These are phyloP conservation scores for Napeogenes inachia DNA, from an alignment of 2,888 invertebrate species.

Conservation along the genomic window DNA sequence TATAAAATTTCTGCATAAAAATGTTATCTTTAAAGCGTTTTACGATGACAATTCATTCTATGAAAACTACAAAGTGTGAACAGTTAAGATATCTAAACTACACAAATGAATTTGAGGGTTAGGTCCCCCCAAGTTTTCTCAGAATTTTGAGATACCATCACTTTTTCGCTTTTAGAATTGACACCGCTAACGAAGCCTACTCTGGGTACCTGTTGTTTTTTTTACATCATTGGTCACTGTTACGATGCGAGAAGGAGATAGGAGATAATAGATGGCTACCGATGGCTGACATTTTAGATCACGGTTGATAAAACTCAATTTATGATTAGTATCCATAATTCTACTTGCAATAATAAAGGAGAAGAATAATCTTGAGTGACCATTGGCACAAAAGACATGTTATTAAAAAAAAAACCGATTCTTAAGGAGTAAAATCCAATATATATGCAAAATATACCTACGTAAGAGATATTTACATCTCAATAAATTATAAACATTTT, in stretches of 20 bases:
- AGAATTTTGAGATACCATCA: constrained; percentile 71
- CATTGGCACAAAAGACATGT: background rate
- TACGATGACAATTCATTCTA: constrained; percentile 65
- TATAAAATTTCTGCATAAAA: constrained; percentile 61
- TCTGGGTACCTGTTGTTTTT: constrained; percentile 63
- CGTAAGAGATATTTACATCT: too few relatives aligned
- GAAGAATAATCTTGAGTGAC: constrained; percentile 9
- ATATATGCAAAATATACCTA: too few relatives aligned
- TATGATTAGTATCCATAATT: constrained; percentile 34
- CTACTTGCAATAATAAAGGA: constrained; percentile 18
- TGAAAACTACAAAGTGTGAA: constrained; percentile 62
- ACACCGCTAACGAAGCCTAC: constrained; percentile 68
- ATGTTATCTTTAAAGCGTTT: constrained; percentile 53
- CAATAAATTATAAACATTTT: too few relatives aligned
- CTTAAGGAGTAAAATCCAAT: too few relatives aligned
- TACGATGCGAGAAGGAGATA: constrained; percentile 57
- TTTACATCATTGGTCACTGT: constrained; percentile 48
- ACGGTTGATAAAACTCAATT: constrained; percentile 35
- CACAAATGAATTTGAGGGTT: constrained; percentile 56
- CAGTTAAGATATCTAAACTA: constrained; percentile 58
- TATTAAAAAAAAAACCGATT: background rate
- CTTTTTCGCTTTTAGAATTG: constrained; percentile 61
- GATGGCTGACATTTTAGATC: constrained; percentile 58
- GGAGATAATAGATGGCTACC: constrained; percentile 67
- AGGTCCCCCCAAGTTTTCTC: constrained; percentile 54